A percentile compares a stretch with the other conserved stretches of the same genome.
Evolutionary conservation across 2,888 invertebrate species (phyloP).

Genomic region (Troides oblongomaculatus): DNA sequence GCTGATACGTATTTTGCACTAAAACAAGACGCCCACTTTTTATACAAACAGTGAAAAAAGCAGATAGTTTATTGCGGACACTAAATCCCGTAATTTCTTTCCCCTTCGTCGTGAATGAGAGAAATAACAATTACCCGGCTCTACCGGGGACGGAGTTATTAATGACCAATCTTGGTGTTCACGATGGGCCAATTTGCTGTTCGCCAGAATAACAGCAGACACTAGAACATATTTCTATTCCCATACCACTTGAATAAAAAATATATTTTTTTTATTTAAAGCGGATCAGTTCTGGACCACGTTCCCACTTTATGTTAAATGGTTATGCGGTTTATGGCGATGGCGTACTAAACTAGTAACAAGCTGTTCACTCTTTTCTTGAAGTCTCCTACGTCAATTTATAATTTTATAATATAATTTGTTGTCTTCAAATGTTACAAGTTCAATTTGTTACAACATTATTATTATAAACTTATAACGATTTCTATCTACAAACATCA

Average conservation of each 20-base stretch:
- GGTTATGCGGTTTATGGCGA: too few relatives aligned
- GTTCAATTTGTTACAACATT: too few relatives aligned
- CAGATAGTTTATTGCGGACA: constrained; percentile 5
- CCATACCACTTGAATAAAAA: background rate
- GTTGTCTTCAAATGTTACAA: too few relatives aligned
- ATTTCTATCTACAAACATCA: too few relatives aligned
- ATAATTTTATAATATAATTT: too few relatives aligned
- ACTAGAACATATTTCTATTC: background rate
- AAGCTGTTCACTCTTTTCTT: too few relatives aligned
- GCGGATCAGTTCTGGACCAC: too few relatives aligned
- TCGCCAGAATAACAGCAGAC: background rate
- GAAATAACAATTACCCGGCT: constrained; percentile 20
- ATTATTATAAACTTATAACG: too few relatives aligned
- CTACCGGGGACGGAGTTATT: constrained; percentile 17
- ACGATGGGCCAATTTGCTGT: constrained; percentile 16
- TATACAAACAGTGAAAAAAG: constrained; percentile 3
- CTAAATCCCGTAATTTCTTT: constrained; percentile 20
- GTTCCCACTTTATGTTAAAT: too few relatives aligned
- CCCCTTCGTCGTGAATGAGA: constrained; percentile 10
- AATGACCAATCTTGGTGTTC: constrained; percentile 22
- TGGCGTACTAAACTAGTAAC: too few relatives aligned
- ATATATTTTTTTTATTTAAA: too few relatives aligned
- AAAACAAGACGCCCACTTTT: background rate
- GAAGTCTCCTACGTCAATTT: too few relatives aligned
- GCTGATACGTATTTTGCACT: background rate